Conservation (phyloP, 2,797 vertebrate species). For the Microcaecilia unicolor region DNA sequence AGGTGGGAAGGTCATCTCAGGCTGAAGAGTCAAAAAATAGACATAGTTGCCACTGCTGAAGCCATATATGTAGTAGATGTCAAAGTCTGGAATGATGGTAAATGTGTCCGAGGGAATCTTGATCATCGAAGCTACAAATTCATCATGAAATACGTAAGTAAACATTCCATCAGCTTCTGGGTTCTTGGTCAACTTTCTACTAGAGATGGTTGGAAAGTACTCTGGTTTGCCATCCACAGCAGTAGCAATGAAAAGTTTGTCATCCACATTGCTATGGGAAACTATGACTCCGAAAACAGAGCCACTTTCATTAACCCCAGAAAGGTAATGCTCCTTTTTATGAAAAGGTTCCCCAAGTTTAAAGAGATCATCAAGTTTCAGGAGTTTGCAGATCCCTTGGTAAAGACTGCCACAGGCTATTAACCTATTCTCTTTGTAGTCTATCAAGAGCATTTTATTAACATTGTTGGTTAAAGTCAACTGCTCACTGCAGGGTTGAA, state of each 20-base stretch:
- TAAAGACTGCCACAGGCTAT: slow-evolving; percentile 93
- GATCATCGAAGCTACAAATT: slow-evolving; percentile 97
- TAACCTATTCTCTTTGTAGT: slow-evolving; percentile 89
- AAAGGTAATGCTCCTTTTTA: slow-evolving; percentile 97
- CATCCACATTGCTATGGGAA: slow-evolving; percentile 82
- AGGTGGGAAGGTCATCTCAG: slow-evolving; percentile 87
- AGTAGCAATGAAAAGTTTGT: slow-evolving; percentile 92
- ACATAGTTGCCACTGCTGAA: slow-evolving; percentile 96
- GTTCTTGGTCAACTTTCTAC: slow-evolving; percentile 88
- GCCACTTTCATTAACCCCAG: slow-evolving; percentile 91
- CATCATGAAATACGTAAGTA: slow-evolving; percentile 93
- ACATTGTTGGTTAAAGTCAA: slow-evolving; percentile 87
- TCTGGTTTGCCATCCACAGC: slow-evolving; percentile 94
- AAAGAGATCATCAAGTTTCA: slow-evolving; percentile 92
- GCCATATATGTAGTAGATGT: slow-evolving; percentile 96
- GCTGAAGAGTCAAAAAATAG: slow-evolving; percentile 93
- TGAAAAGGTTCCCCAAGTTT: slow-evolving; percentile 95
- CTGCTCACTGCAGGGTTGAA: slow-evolving; percentile 90
- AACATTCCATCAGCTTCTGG: slow-evolving; percentile 96
- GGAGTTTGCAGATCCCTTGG: slow-evolving; percentile 94
- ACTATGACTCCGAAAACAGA: slow-evolving; percentile 96
- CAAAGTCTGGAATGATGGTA: slow-evolving; percentile 92
- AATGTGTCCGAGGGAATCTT: slow-evolving; percentile 97
- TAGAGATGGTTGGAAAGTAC: slow-evolving; percentile 97
- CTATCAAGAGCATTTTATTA: slow-evolving; percentile 97